Evolutionary conservation across 2,888 invertebrate genomes (phyloP).

Genomic region (Agrotis exclamationis): DNA sequence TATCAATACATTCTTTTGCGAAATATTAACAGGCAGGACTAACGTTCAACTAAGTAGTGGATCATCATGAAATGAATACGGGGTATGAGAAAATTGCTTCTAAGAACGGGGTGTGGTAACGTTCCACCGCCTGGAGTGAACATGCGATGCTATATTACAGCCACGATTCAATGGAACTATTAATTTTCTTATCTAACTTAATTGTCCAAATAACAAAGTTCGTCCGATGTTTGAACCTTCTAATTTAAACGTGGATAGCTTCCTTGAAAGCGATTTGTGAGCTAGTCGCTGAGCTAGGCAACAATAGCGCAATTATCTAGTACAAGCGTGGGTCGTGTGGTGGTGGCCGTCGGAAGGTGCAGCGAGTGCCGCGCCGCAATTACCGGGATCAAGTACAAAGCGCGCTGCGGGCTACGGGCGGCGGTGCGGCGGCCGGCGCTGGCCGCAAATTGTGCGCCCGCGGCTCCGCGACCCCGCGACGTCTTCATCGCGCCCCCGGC

Average conservation of each 20-base stretch:
- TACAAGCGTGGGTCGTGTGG: slow-evolving; percentile 80
- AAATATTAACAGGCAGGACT: slow-evolving; percentile 51
- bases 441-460: slow-evolving; percentile 86
- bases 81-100: slow-evolving; percentile 70
- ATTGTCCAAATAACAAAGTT: slow-evolving; percentile 84
- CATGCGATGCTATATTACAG: slow-evolving; percentile 76
- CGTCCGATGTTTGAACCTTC: slow-evolving; percentile 78
- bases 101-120: slow-evolving; percentile 70
- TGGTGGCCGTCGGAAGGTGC: slow-evolving; percentile 76
- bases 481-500: slow-evolving; percentile 88
- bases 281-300: slow-evolving; percentile 77
- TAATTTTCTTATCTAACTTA: slow-evolving; percentile 84
- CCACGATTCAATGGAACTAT: slow-evolving; percentile 76
- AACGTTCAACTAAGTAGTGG: slow-evolving; percentile 58
- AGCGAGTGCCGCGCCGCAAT: slow-evolving; percentile 76
- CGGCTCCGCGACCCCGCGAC: slow-evolving; percentile 79
- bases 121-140: slow-evolving; percentile 71
- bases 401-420: slow-evolving; percentile 79
- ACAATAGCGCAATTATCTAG: slow-evolving; percentile 89
- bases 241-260: slow-evolving; percentile 81
- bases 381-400: slow-evolving; percentile 88
- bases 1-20: slow-evolving; percentile 32
- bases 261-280: slow-evolving; percentile 82
- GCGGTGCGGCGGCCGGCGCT: slow-evolving; percentile 61
- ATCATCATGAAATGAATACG: slow-evolving; percentile 62